Percentiles rank a stretch among this genome's conserved stretches.
phyloP scores from a whole-genome alignment of 2,113 vertebrate species.

The Agapornis roseicollis region DNA sequence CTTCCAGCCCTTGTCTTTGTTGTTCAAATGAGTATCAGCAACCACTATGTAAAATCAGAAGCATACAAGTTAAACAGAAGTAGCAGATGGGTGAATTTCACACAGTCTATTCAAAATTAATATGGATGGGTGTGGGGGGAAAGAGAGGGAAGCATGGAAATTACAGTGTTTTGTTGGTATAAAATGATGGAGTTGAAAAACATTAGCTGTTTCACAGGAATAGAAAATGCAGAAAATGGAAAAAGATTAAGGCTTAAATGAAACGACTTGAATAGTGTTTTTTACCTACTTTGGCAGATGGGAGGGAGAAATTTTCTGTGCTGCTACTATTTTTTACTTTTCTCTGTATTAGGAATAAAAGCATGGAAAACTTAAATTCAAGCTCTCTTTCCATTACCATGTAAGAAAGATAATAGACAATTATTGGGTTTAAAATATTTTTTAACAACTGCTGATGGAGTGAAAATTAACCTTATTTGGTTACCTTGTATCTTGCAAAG shows the following conservation, averaged over 20 bases:
- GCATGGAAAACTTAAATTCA: background rate
- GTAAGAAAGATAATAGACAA: background rate
- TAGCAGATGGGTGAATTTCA: conserved; percentile 61
- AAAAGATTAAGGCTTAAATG: background rate
- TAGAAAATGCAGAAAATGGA: conserved; percentile 16
- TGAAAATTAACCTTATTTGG: background rate
- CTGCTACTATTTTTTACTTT: conserved; percentile 7
- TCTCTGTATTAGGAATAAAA: background rate
- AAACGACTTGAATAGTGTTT: background rate
- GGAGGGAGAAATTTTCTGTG: background rate
- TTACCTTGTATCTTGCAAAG: background rate
- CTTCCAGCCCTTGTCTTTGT: conserved; percentile 15
- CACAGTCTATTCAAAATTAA: conserved; percentile 32
- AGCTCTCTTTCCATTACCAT: background rate
- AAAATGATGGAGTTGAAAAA: conserved; percentile 36
- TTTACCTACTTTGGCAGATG: conserved; percentile 1
- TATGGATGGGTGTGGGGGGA: background rate
- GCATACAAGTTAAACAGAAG: conserved; percentile 41
- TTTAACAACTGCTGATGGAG: background rate
- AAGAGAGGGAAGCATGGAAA: background rate
- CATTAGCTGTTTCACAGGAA: conserved; percentile 23
- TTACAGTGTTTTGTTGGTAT: conserved; percentile 35
- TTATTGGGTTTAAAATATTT: background rate
- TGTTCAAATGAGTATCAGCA: conserved; percentile 24
- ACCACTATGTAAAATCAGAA: conserved; percentile 37